Conservation (phyloP, 1,140 invertebrate species). For the Caenorhabditis inopinata region DNA sequence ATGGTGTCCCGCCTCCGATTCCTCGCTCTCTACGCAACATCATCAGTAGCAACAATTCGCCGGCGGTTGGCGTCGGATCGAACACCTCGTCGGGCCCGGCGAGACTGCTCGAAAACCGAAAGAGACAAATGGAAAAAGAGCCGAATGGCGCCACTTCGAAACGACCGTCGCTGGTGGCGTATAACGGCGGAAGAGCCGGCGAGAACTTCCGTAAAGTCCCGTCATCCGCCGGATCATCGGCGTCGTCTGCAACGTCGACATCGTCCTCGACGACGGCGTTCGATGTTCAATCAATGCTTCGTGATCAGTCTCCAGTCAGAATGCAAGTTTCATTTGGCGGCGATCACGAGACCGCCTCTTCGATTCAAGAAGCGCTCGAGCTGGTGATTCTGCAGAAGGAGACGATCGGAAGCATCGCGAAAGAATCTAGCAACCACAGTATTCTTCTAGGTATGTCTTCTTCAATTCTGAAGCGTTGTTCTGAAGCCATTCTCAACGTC, state of each 20-base stretch:
- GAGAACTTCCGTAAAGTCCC: neutral
- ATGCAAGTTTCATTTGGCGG: neutral
- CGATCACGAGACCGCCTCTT: neutral
- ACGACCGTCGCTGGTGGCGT: neutral
- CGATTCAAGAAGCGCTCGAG: neutral
- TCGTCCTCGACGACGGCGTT: neutral
- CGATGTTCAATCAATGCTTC: neutral
- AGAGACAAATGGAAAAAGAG: neutral
- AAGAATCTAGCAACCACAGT: neutral
- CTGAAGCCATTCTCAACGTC: too few relatives aligned
- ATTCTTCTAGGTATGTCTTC: neutral
- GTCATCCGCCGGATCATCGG: neutral
- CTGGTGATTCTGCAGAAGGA: neutral
- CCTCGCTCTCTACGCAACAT: neutral
- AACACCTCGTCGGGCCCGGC: neutral
- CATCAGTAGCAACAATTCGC: neutral
- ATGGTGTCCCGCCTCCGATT: neutral
- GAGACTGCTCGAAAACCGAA: neutral
- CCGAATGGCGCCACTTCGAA: neutral
- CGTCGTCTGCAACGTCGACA: neutral
- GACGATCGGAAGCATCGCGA: neutral
- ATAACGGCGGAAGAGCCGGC: slow-evolving; percentile 3
- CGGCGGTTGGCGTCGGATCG: neutral
- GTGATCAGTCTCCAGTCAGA: neutral
- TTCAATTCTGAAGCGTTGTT: too few relatives aligned